Evolutionary conservation across 2,888 invertebrate species (phyloP), one percentile per base, ranked within the genome.

Genomic region (Polydrusus tereticollis): DNA sequence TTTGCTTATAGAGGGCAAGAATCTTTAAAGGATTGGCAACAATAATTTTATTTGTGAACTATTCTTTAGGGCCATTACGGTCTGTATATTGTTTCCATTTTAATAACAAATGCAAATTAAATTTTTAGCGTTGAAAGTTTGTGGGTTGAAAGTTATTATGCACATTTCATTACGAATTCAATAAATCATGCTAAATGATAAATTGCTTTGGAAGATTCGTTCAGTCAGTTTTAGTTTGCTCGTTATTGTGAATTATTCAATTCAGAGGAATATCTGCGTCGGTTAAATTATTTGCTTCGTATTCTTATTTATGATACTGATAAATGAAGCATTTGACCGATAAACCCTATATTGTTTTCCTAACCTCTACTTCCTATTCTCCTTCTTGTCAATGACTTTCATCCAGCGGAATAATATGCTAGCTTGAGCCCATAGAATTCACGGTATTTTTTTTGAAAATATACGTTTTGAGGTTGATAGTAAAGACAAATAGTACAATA

Each of bases 121-220:
- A 69, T 69, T 69, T 69, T 69, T 69, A 20, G 41, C 68, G 55
- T 62, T 50, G 63, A 63, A 52, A 43, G 55, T 45, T 45, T 38
- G 70, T 70, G 70, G 70, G 70, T 36, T 41, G 65, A 50, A 59
- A 60, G 41, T 45, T 59, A 70, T 70, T 65, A 70, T 70, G 52
- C 60, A 70, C 52, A 64, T 72, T 72, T 60, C 72, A 72, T 72
- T 72, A 72, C 68, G 47, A 21, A 47, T 50, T 43, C 67, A 63
- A 72, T 72, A 72, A 72, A 72, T 72, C 72, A 72, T 60, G 50
- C 50, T 29, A 33, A 47, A 58, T 67, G 72, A 72, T 72, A 63
- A 64, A 72, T 72, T 52, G 41, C 38, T 33, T 29, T 36, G 20
- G 23, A 52, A 43, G 29, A 72, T 43, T 67, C 67, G 47, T 62